Evolutionary conservation across 2,797 vertebrate species (phyloP), one percentile per base, ranked within the genome.

Genomic region (Lepilemur septentrionalis): DNA sequence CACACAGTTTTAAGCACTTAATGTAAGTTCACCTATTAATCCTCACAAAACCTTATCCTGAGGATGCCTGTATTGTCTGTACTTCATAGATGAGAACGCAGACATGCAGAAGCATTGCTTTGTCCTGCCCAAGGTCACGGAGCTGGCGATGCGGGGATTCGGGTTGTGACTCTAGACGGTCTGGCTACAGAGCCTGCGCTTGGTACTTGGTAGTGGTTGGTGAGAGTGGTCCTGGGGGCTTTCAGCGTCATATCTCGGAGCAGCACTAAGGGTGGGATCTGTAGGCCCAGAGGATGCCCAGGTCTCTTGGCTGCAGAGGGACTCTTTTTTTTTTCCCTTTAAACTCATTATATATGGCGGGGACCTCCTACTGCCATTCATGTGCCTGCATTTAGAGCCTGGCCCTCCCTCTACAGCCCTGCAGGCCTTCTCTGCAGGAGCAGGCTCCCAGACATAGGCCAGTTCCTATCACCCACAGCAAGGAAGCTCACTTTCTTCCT

Each of bases 1-100:
- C 18, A 8, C 3, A 2, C 32, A 0, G 0, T 86, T 78, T 67
- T 22, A 78, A 50, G n/a, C 17, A 35, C 50, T 72, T 83, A 12
- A 9, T 10, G 1, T 23, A 22, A 57, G 50, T 14, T 95, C 50
- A 35, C 55, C 43, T 22, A 25, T 17, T 17, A 67, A 5, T 13
- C 17, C 15, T 83, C 28, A 30, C 35, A 28, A 3, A 30, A 0
- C 55, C 25, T 67, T 50, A 41, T 12, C 50, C 43, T 2, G 4
- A 5, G 18, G 55, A 38, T 20, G 7, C 25, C 41, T 0, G 55
- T 48, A 2, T 65, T 30, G 22, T 13, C 30, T 1, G 0, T 28
- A 8, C 20, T 89, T 48, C 38, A 65, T 7, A 30, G 50, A n/a
- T 50, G 59, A 22, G 11, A 48, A 57, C 4, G 5, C 61, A 25